Evolutionary conservation across 1,140 invertebrate genomes (phyloP), one percentile per base, ranked within the genome.

Genomic region (Procambarus virginalis): DNA sequence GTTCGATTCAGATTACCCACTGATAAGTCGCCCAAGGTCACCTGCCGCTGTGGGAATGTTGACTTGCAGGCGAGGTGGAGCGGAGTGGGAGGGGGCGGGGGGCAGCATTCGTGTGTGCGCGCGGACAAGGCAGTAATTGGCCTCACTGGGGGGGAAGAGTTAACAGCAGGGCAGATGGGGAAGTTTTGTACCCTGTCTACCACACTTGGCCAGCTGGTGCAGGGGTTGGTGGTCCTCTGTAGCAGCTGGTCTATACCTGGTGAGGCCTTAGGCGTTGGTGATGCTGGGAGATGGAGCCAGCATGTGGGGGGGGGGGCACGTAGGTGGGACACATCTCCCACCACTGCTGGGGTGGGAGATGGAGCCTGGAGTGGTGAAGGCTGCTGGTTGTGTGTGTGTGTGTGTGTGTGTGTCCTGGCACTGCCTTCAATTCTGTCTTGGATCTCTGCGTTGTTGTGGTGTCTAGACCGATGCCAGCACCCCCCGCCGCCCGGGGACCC

Each of bases 1-100:
- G 68, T 73, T 73, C 68, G n/a, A 20, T 73, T 73, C 68, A 34
- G 68, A 73, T 73, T 73, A 20, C 68, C 68, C 68, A 73, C 68
- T 34, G 68, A 73, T 73, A 73, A 34, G 14, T 73, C 20, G 64
- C 68, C 68, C 22, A 34, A 20, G 68, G 68, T 22, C 68, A 34
- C n/a, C 68, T n/a, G 68, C 68, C n/a, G 22, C 68, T 73, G 68
- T 73, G 68, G 68, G 60, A 64, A 64, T 64, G 12, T 64, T 64
- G 17, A 64, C 60, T 17, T 17, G 60, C 10, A 64, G 60, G 20
- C 12, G 12, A 20, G 60, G 20, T 73, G 68, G 68, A 1, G 68
- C 14, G n/a, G 20, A 22, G 22, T 5, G n/a, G 68, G 10, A 2
- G 2, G n/a, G 10, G 22, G 8, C n/a, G n/a, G 14, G 4, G 60